These are phyloP conservation scores for Pachymerium ferrugineum DNA, from an alignment of 2,888 invertebrate genomes.

Conservation along the genomic window DNA sequence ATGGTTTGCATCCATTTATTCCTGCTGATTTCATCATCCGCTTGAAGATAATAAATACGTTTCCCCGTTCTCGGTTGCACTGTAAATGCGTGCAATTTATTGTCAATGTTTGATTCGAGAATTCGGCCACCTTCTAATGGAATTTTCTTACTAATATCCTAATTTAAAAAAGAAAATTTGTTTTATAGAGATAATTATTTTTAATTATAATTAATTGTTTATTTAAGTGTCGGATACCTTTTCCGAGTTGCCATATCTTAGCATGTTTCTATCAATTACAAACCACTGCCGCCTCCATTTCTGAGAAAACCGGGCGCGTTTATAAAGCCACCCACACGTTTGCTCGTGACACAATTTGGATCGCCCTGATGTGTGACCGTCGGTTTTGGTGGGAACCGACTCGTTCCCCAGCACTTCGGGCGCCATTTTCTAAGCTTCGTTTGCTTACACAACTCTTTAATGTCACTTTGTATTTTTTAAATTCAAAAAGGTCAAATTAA, in stretches of 20 bases:
- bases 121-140: conserved; percentile 45
- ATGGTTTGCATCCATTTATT: conserved; percentile 49
- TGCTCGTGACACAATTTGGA: not conserved
- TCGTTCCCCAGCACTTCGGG: not conserved
- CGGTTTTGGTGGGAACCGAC: not conserved
- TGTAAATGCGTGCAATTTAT: conserved; percentile 45
- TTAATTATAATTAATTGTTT: not conserved
- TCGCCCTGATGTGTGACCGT: too few species aligned
- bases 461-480: not conserved
- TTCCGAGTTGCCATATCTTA: conserved; percentile 43
- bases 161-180: conserved; percentile 22
- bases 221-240: conserved; percentile 9
- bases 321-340: conserved; percentile 45
- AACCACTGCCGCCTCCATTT: conserved; percentile 47
- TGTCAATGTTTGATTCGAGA: conserved; percentile 45
- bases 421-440: not conserved
- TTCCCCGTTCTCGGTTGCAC: conserved; percentile 45
- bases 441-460: not conserved
- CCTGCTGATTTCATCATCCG: conserved; percentile 44
- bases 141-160: conserved; percentile 44
- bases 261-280: conserved; percentile 43
- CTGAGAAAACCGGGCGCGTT: conserved; percentile 44
- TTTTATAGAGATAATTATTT: not conserved
- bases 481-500: too few species aligned
- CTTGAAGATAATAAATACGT: conserved; percentile 45